Evolutionary conservation across 2,888 invertebrate genomes (phyloP).

Genomic region (Spodoptera exigua): DNA sequence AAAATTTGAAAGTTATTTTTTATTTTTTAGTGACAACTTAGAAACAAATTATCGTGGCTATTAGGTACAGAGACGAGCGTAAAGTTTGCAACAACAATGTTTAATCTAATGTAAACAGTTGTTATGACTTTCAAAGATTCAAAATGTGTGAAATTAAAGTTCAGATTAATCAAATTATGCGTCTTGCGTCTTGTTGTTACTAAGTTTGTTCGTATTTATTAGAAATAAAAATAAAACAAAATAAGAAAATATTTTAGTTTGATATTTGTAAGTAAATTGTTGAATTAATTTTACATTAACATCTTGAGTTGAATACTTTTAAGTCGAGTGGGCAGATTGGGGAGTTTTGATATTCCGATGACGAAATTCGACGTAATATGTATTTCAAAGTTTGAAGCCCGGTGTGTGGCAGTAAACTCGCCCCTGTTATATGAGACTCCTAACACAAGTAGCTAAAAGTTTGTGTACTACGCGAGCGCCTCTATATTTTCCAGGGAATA

Average conservation of each 20-base stretch:
- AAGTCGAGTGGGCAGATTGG: no score
- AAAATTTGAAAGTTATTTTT: conserved; percentile 13
- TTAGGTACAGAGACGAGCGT: conserved; percentile 18
- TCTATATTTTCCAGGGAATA: no score
- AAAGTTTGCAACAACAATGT: conserved; percentile 18
- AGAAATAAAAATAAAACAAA: conserved; percentile 7
- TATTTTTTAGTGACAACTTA: conserved; percentile 16
- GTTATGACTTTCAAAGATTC: conserved; percentile 32
- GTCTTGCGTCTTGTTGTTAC: conserved; percentile 14
- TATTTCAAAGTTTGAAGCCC: no score
- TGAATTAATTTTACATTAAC: no score
- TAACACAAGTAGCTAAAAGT: no score
- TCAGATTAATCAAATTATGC: conserved; percentile 6
- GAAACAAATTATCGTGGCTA: conserved; percentile 27
- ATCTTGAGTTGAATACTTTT: no score
- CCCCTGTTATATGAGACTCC: no score
- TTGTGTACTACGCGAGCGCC: no score
- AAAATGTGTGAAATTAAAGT: conserved; percentile 37
- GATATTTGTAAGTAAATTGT: no score
- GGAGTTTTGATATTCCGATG: no score
- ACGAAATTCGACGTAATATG: no score
- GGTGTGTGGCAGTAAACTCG: no score
- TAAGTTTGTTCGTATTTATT: conserved; percentile 10
- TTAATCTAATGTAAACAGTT: conserved; percentile 25
- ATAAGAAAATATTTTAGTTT: conserved; percentile 1